Base-by-base conservation (phyloP, 2,888 invertebrate species). In the Didymodactylos carnosus region DNA sequence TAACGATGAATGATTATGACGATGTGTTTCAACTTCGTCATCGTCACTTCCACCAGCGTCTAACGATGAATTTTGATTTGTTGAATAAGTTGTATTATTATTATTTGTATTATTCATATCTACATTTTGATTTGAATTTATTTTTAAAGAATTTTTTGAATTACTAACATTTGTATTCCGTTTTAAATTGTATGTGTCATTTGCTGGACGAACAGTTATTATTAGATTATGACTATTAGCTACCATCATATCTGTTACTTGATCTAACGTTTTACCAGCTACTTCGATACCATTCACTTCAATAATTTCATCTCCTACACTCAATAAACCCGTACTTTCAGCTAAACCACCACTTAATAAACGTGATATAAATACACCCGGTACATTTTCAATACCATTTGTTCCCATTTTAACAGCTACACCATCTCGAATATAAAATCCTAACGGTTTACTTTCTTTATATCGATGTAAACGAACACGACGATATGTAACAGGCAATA, bases 231-330 rank as follows among this genome's bases (percentile, higher is more conserved):
- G 92, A 75, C 94, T 94, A 86, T 98, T 99, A 39, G 98, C 98
- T 73, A 99, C 94, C 98, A 99, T 98, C 98, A 98, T 98, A 84
- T 98, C 98, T 0, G 98, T 98, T 75, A 98, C 95, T 88, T 94
- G 94, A 74, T 75, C 71, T 23, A 76, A 35, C 5, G 70, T 74
- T 62, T 75, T 75, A 41, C 94, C 94, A 73, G 90, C 90, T n/a
- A 98, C 97, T 84, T 98, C 95, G 80, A 99, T 98, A 43, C 98
- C 98, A 84, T 98, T 98, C 69, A 98, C 98, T 85, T 98, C 97
- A 14, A 97, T 87, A n/a, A 98, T 94, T 84, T 99, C 98, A 82
- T 99, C 98, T 83, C 98, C 95, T 73, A 98, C 95, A 0, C 94
- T 97, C 73, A 99, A 85, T 69, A 99, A 87, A 2, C 98, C 98